These are phyloP conservation scores for Trochalopteron elliotii DNA, from an alignment of 2,113 vertebrate genomes.

Conservation along the genomic window DNA sequence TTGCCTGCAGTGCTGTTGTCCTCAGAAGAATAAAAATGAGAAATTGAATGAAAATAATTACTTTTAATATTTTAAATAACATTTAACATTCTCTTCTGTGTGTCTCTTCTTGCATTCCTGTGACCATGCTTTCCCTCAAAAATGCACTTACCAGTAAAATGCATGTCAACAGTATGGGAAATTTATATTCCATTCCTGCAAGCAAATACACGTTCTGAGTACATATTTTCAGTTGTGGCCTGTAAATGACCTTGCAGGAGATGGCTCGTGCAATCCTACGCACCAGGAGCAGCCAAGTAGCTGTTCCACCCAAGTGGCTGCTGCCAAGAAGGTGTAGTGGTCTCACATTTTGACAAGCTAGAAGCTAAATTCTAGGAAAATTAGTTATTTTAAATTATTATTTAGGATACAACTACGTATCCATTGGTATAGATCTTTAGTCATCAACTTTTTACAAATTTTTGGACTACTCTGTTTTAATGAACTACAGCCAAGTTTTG, in stretches of 20 bases:
- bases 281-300: not conserved
- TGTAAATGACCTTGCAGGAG: not conserved
- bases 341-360: not conserved
- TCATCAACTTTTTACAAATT: not conserved
- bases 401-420: not conserved
- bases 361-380: not conserved
- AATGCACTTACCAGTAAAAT: not conserved
- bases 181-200: not conserved
- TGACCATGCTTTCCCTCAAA: not conserved
- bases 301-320: not conserved
- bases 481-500: not conserved
- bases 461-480: not conserved
- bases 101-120: not conserved
- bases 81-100: not conserved
- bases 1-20: not conserved
- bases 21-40: not conserved
- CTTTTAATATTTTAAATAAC: not conserved
- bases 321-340: not conserved
- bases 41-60: not conserved
- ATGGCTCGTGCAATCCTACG: rapidly evolving
- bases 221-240: not conserved
- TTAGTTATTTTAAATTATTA: not conserved
- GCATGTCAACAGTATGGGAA: not conserved
- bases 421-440: not conserved
- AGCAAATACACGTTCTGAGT: not conserved